These are phyloP conservation scores for Drosophila infuscata DNA, from an alignment of 2,888 invertebrate species.

Conservation along the genomic window DNA sequence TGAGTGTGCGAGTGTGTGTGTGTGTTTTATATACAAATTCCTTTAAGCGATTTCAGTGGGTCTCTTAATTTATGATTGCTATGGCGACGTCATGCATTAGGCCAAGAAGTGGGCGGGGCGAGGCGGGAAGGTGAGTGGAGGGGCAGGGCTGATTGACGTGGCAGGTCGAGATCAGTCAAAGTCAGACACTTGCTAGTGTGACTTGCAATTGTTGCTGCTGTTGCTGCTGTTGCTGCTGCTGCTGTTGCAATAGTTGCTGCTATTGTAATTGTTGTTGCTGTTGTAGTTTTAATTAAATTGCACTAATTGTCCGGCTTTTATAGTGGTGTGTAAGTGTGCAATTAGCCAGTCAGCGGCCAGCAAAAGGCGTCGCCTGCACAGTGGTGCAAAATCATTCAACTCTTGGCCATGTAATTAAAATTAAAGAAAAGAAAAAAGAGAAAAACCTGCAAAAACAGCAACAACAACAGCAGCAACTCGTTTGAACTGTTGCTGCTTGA, in stretches of 20 bases:
- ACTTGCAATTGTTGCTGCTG: slow-evolving; percentile 52
- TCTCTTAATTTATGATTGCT: slow-evolving; percentile 70
- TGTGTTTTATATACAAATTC: slow-evolving; percentile 46
- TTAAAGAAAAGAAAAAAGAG: slow-evolving; percentile 18
- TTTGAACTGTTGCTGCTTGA: slow-evolving; percentile 42
- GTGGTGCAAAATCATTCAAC: slow-evolving; percentile 41
- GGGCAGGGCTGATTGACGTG: slow-evolving; percentile 65
- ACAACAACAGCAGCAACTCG: slow-evolving; percentile 6
- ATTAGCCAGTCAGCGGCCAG: slow-evolving; percentile 67
- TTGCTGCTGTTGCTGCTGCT: slow-evolving; percentile 26
- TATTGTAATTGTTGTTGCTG: slow-evolving; percentile 23
- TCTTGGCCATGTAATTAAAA: slow-evolving; percentile 58
- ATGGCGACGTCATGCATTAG: slow-evolving; percentile 57
- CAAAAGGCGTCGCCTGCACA: slow-evolving; percentile 55
- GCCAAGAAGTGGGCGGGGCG: not conserved
- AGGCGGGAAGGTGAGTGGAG: not conserved
- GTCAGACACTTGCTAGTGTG: slow-evolving; percentile 32
- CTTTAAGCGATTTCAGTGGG: slow-evolving; percentile 52
- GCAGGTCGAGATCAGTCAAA: slow-evolving; percentile 58
- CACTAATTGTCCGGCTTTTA: slow-evolving; percentile 73
- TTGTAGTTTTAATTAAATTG: slow-evolving; percentile 76
- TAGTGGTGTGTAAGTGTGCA: slow-evolving; percentile 54
- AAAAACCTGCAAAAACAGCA: not conserved
- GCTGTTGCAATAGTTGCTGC: slow-evolving; percentile 22
- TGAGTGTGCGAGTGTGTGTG: not conserved